These are phyloP conservation scores for Romanomermis culicivorax DNA, from an alignment of 2,888 invertebrate species.

Conservation along the genomic window DNA sequence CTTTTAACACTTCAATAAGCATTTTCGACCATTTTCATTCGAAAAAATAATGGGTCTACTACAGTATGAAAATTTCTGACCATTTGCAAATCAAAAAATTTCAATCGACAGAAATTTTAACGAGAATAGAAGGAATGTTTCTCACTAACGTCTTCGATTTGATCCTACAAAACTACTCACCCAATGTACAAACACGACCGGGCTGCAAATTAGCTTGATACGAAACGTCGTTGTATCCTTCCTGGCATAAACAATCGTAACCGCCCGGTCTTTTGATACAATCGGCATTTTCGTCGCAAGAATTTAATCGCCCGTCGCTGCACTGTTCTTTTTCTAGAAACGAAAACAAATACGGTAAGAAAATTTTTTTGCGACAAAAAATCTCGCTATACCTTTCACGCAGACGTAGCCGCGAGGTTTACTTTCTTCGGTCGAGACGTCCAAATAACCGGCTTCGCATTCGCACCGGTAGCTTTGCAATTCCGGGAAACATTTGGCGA, in stretches of 20 bases:
- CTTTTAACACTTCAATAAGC: too few relatives aligned
- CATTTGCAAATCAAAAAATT: too few relatives aligned
- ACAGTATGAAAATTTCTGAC: too few relatives aligned
- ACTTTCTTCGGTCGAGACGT: neutral
- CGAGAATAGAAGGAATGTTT: too few relatives aligned
- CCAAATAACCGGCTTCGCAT: neutral
- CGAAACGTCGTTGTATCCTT: constrained; percentile 2
- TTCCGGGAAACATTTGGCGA: neutral
- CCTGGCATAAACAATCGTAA: constrained; percentile 3
- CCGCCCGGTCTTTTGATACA: constrained; percentile 2
- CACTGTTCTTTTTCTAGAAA: constrained; percentile 4
- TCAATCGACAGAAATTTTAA: too few relatives aligned
- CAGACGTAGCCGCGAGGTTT: neutral
- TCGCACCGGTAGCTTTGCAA: neutral
- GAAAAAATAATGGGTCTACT: too few relatives aligned
- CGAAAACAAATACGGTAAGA: neutral
- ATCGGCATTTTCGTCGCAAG: constrained; percentile 7
- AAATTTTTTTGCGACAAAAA: neutral
- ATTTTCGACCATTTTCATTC: too few relatives aligned
- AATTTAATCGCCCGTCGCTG: neutral
- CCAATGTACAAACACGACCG: constrained; percentile 6
- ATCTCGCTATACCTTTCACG: neutral
- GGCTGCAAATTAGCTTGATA: neutral
- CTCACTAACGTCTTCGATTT: too few relatives aligned
- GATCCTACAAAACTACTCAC: too few relatives aligned